A percentile compares a stretch with the other conserved stretches of the same genome.
These are phyloP conservation scores for Solen grandis DNA, from an alignment of 1,140 invertebrate species.

Conservation along the genomic window DNA sequence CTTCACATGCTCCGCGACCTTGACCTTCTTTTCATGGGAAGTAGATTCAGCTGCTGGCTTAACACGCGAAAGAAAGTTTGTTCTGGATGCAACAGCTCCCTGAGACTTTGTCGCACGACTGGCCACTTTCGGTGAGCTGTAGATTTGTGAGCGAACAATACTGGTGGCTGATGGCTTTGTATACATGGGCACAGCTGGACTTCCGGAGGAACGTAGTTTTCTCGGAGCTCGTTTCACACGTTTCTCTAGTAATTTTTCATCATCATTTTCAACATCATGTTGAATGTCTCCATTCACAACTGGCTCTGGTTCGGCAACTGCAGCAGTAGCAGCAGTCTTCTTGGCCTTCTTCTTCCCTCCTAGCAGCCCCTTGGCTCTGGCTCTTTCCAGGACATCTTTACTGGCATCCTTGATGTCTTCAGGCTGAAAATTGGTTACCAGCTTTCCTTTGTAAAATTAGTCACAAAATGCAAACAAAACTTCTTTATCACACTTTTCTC, in stretches of 20 bases:
- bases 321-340: background rate
- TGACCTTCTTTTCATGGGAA: conserved; percentile 8
- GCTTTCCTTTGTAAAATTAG: too few species aligned
- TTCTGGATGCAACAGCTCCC: background rate
- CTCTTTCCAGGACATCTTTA: conserved; percentile 67
- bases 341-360: conserved; percentile 54
- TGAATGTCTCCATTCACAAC: background rate
- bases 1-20: conserved; percentile 53
- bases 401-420: conserved; percentile 65
- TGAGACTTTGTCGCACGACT: conserved; percentile 24
- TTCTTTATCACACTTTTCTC: too few species aligned
- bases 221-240: conserved; percentile 35
- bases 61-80: background rate
- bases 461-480: too few species aligned
- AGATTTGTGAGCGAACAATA: conserved; percentile 42
- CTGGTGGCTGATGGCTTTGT: conserved; percentile 25
- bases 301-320: background rate
- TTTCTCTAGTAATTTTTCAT: conserved; percentile 37
- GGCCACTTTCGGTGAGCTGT: background rate
- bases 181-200: background rate
- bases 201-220: conserved; percentile 16
- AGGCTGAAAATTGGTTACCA: too few species aligned
- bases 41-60: conserved; percentile 7
- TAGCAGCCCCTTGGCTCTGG: conserved; percentile 52
- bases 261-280: background rate